Conservation (phyloP, 2,113 vertebrate species). For the Scopus umbretta region DNA sequence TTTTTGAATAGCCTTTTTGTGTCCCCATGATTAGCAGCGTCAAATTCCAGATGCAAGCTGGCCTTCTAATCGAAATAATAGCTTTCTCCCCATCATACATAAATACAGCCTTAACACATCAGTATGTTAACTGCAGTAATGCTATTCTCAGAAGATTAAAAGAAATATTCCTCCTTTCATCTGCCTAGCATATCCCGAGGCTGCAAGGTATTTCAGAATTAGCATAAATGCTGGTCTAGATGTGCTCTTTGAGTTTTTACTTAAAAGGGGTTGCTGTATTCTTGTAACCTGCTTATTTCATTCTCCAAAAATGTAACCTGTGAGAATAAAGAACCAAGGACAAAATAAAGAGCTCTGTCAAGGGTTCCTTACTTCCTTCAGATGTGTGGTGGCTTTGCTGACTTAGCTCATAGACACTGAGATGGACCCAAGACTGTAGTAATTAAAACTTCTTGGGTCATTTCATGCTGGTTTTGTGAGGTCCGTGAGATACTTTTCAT, state of each 20-base stretch:
- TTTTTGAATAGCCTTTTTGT: slow-evolving; percentile 3
- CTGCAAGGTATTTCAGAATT: slow-evolving; percentile 30
- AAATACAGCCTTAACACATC: not conserved
- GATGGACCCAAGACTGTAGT: not conserved
- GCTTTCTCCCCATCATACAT: not conserved
- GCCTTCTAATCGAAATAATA: slow-evolving; percentile 38
- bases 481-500: not conserved
- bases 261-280: not conserved
- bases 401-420: not conserved
- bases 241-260: not conserved
- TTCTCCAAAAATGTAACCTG: not conserved
- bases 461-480: not conserved
- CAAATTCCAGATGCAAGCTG: slow-evolving; percentile 19
- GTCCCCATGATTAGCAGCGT: not conserved
- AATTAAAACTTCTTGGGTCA: not conserved
- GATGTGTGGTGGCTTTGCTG: not conserved
- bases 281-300: not conserved
- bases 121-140: slow-evolving; percentile 14
- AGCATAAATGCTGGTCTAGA: not conserved
- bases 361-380: not conserved
- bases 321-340: slow-evolving; percentile 4
- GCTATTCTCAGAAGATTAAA: slow-evolving; percentile 32
- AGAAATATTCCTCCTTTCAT: slow-evolving; percentile 24
- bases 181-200: not conserved
- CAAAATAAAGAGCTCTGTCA: not conserved